A percentile compares a stretch with the other conserved stretches of the same genome.
Conservation (phyloP, 2,888 invertebrate species). For the Mayetiola destructor region DNA sequence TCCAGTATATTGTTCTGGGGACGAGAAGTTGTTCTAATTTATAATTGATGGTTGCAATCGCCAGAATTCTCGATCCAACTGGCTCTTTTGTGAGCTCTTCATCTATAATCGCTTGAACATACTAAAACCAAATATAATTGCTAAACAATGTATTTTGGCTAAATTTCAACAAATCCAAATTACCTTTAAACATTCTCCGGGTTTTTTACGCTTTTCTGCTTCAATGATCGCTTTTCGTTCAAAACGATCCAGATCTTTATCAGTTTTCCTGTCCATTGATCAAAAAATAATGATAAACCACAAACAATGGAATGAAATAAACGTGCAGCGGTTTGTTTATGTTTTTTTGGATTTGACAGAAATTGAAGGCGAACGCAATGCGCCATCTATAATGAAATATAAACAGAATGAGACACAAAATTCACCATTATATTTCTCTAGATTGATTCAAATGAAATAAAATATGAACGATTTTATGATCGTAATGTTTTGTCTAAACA, state of each 20-base stretch:
- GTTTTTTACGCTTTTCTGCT: slow-evolving; percentile 30
- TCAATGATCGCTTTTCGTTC: slow-evolving; percentile 26
- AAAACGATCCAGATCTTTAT: neutral
- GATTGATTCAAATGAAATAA: too few relatives aligned
- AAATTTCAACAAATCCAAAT: neutral
- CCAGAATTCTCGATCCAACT: slow-evolving; percentile 22
- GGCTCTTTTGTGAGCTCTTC: slow-evolving; percentile 11
- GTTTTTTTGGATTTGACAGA: too few relatives aligned
- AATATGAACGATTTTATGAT: too few relatives aligned
- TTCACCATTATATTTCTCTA: too few relatives aligned
- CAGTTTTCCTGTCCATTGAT: neutral
- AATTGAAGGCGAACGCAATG: too few relatives aligned
- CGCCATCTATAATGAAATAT: neutral
- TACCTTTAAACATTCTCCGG: slow-evolving; percentile 30
- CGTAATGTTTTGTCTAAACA: too few relatives aligned
- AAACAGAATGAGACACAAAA: too few relatives aligned
- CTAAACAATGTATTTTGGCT: neutral
- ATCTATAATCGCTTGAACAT: slow-evolving; percentile 16
- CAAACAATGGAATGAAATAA: too few relatives aligned
- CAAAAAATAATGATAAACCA: too few relatives aligned
- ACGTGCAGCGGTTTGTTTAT: too few relatives aligned
- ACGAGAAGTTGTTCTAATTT: slow-evolving; percentile 22
- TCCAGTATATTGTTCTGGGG: slow-evolving; percentile 28
- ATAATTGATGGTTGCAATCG: slow-evolving; percentile 22
- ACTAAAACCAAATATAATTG: slow-evolving; percentile 14